Conservation (phyloP, 2,888 invertebrate species). For the Pherbina coryleti region DNA sequence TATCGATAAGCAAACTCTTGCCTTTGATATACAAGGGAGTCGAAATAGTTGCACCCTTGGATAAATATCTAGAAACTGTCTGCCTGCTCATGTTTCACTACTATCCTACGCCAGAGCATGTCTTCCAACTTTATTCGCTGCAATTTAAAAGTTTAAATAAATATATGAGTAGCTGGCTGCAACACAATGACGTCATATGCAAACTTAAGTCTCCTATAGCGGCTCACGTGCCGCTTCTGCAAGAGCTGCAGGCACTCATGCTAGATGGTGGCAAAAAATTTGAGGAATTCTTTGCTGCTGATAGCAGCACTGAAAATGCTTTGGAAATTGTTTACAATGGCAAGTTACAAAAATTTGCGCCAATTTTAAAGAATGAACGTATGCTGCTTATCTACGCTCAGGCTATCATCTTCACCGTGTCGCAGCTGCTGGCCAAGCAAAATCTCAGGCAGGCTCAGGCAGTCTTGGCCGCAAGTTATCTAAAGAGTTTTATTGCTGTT, state of each 20-base stretch:
- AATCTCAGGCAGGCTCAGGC: constrained; percentile 53
- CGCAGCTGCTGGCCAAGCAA: constrained; percentile 53
- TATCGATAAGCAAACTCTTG: constrained; percentile 66
- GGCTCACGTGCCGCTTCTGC: constrained; percentile 52
- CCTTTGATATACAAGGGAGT: constrained; percentile 65
- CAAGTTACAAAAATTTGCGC: constrained; percentile 51
- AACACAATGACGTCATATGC: constrained; percentile 12
- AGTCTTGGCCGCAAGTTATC: constrained; percentile 48
- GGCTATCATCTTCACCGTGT: constrained; percentile 57
- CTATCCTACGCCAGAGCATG: constrained; percentile 58
- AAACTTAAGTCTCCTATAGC: constrained; percentile 37
- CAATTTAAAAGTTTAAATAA: constrained; percentile 48
- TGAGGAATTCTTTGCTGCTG: constrained; percentile 51
- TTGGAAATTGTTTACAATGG: constrained; percentile 55
- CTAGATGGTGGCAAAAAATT: constrained; percentile 49
- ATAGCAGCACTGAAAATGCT: constrained; percentile 42
- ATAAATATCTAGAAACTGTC: constrained; percentile 69
- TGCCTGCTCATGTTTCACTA: constrained; percentile 64
- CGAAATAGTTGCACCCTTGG: constrained; percentile 55
- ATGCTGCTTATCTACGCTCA: constrained; percentile 64
- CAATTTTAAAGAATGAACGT: constrained; percentile 55
- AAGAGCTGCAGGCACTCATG: constrained; percentile 52
- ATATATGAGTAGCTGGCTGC: constrained; percentile 58
- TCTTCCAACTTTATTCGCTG: constrained; percentile 52
- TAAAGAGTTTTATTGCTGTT: constrained; percentile 15